Evolutionary conservation across 2,113 vertebrate genomes (phyloP), one percentile per base, ranked within the genome.

Genomic region (Hypomesus transpacificus): DNA sequence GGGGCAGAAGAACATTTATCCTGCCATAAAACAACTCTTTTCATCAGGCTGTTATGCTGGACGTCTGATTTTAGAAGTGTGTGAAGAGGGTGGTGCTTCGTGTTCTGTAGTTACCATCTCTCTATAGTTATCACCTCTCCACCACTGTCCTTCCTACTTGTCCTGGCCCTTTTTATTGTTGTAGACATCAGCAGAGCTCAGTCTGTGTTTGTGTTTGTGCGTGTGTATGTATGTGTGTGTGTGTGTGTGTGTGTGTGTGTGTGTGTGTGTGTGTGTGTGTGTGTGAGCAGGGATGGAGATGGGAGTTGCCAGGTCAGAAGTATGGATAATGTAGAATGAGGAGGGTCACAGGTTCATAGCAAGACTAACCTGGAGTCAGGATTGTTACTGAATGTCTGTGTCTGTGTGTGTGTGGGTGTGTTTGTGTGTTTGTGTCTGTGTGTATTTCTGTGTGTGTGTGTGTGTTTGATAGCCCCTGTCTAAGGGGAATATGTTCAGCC

Each of bases 401-500:
- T 11, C 39, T 46, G 9, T 56, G 39, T 17, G 59, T 64, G 68
- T 20, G 66, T 56, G 52, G 14, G 28, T 69, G 54, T 57, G 18
- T 39, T 26, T 46, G 39, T 46, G 39, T 46, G 39, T 11, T 1
- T 46, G 9, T 51, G 39, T 13, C 59, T 64, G 68, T 20, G 66
- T 56, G 66, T 26, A 3, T 3, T 0, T 26, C 0, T 26, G 1
- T 31, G 28, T 69, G 68, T 58, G 18, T 39, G 53, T 46, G 18
- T 7, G 34, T 65, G 11, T 65, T 50, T 65, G 63, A 65, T 50
- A 20, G 39, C 31, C 18, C 8, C 39, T 65, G 63, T 65, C 20
- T 65, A 11, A 18, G 18, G 62, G 39, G 62, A 65, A 50, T 50
- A 50, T 65, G 63, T 65, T 20, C n/a, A 80, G 77, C 82, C 83